Percentiles rank a stretch among this genome's conserved stretches.
Conservation (phyloP, 2,797 vertebrate species). For the Echiichthys vipera region DNA sequence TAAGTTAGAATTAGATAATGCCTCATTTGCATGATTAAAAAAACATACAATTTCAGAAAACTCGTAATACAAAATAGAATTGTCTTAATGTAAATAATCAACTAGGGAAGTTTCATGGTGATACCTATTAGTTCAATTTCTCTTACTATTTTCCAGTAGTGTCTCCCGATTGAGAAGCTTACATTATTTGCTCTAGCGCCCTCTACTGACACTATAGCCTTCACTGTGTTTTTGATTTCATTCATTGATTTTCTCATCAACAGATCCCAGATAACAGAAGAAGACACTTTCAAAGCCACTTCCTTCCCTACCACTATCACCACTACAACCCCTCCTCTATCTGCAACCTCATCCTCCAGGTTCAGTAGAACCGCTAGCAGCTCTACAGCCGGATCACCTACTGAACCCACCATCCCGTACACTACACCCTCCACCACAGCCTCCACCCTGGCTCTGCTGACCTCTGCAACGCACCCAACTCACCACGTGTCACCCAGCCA, state of each 20-base stretch:
- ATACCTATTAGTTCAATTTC: too few species aligned
- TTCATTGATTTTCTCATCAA: slow-evolving; percentile 6
- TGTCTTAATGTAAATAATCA: too few species aligned
- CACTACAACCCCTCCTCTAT: slow-evolving; percentile 7
- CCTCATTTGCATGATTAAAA: too few species aligned
- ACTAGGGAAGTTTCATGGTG: too few species aligned
- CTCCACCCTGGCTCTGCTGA: slow-evolving; percentile 35
- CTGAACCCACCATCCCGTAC: slow-evolving; percentile 48
- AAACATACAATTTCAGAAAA: too few species aligned
- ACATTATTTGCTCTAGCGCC: too few species aligned
- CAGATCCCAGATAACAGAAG: slow-evolving; percentile 62
- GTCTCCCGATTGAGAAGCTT: too few species aligned
- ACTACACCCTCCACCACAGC: slow-evolving; percentile 50
- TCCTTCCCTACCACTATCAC: slow-evolving; percentile 12
- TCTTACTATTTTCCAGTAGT: too few species aligned
- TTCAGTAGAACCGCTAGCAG: slow-evolving; percentile 53
- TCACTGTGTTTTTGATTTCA: not conserved
- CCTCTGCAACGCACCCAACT: slow-evolving; percentile 26
- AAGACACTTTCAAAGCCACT: slow-evolving; percentile 48
- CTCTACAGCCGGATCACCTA: slow-evolving; percentile 39
- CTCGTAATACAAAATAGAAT: too few species aligned
- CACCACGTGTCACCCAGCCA: slow-evolving; percentile 27
- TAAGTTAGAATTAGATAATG: too few species aligned
- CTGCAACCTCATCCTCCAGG: slow-evolving; percentile 48
- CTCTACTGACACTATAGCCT: too few species aligned